These are phyloP conservation scores for Intellagama lesueurii DNA, from an alignment of 2,797 vertebrate species.

Conservation along the genomic window DNA sequence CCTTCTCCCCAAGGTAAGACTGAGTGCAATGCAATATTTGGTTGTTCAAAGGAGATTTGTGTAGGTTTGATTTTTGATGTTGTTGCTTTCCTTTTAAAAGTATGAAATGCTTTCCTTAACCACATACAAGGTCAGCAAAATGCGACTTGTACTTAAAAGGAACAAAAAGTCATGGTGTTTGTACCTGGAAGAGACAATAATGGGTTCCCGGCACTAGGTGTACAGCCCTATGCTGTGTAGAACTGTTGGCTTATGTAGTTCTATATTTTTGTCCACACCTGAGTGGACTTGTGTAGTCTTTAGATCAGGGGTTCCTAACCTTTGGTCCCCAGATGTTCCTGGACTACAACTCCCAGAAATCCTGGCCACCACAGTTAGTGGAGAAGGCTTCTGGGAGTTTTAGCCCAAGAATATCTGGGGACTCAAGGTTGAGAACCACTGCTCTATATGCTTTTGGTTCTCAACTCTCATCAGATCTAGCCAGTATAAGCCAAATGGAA, in stretches of 20 bases:
- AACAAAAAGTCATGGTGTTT: neutral
- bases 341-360: too few relatives aligned
- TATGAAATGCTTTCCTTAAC: neutral
- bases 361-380: too few relatives aligned
- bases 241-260: neutral
- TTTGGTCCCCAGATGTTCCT: too few relatives aligned
- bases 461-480: neutral
- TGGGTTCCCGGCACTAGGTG: neutral
- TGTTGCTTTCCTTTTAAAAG: neutral
- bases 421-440: too few relatives aligned
- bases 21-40: conserved; percentile 21
- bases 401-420: too few relatives aligned
- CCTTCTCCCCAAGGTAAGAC: conserved; percentile 21
- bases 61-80: neutral
- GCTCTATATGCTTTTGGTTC: neutral
- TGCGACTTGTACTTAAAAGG: neutral
- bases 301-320: neutral
- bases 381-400: too few relatives aligned
- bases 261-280: neutral
- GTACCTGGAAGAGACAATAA: neutral
- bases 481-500: neutral
- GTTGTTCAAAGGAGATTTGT: neutral
- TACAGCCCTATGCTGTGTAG: neutral
- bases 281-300: neutral
- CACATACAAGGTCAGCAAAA: conserved; percentile 4